These are phyloP conservation scores for Samia ricini DNA, from an alignment of 1,140 invertebrate genomes.

Conservation along the genomic window DNA sequence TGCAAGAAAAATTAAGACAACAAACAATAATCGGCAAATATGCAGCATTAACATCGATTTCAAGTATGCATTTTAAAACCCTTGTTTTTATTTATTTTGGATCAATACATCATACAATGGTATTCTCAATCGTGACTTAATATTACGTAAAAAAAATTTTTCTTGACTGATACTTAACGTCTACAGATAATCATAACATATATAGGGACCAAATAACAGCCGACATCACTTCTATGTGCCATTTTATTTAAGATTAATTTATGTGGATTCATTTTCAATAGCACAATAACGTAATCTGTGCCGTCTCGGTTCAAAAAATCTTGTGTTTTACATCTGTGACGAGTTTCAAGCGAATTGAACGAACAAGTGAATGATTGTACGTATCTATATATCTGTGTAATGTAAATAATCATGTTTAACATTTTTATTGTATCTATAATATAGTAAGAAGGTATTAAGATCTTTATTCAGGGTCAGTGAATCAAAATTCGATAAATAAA, in stretches of 20 bases:
- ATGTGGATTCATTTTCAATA: background rate
- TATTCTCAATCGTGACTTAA: background rate
- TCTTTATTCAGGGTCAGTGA: background rate
- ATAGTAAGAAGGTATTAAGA: background rate
- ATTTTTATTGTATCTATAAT: background rate
- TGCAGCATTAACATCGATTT: no score
- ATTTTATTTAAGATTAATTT: constrained; percentile 42
- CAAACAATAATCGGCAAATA: no score
- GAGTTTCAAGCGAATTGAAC: background rate
- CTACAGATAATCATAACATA: constrained; percentile 13
- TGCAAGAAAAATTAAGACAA: no score
- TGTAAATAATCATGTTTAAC: constrained; percentile 17
- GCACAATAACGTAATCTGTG: background rate
- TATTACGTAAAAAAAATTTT: background rate
- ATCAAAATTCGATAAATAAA: background rate
- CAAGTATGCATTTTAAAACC: no score
- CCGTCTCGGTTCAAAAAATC: background rate
- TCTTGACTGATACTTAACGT: background rate
- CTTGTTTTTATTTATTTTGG: no score
- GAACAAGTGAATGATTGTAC: background rate
- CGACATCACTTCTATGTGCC: constrained; percentile 38
- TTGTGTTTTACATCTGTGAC: background rate
- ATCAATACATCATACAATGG: no score
- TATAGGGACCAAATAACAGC: constrained; percentile 46
- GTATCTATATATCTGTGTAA: background rate